Evolutionary conservation across 2,888 invertebrate species (phyloP).

Genomic region (Drosophila nr. perissopoda): DNA sequence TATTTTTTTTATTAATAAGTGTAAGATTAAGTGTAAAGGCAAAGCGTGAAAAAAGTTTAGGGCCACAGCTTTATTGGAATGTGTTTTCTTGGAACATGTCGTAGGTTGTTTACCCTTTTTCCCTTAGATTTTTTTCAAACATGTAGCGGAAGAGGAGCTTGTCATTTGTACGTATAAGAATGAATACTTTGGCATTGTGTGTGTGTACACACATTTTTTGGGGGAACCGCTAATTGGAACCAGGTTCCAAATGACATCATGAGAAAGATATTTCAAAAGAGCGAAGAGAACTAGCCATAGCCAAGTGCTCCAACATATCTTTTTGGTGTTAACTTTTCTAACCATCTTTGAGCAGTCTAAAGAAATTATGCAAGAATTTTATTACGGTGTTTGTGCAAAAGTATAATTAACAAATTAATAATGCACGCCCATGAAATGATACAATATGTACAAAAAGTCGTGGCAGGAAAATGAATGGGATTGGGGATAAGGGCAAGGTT

Average conservation of each 20-base stretch:
- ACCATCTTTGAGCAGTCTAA: neutral
- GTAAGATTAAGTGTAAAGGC: constrained; percentile 22
- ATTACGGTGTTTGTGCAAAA: constrained; percentile 10
- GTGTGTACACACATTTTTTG: constrained; percentile 5
- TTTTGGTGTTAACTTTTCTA: neutral
- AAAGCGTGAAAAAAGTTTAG: constrained; percentile 32
- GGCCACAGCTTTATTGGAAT: constrained; percentile 13
- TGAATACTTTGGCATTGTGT: neutral
- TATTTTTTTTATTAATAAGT: constrained; percentile 11
- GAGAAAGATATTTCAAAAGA: constrained; percentile 30
- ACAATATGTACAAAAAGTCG: constrained; percentile 40
- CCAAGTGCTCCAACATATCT: neutral
- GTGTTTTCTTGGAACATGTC: constrained; percentile 50
- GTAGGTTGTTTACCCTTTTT: constrained; percentile 20
- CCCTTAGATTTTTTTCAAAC: constrained; percentile 25
- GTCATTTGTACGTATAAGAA: constrained; percentile 27
- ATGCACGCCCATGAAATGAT: constrained; percentile 44
- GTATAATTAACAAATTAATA: constrained; percentile 55
- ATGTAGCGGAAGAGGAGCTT: constrained; percentile 39
- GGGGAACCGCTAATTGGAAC: constrained; percentile 39
- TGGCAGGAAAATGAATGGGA: constrained; percentile 29
- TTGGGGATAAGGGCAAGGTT: constrained; percentile 17
- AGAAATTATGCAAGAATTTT: constrained; percentile 27
- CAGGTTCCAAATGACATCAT: constrained; percentile 48
- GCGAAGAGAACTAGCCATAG: neutral